Evolutionary conservation across 1,140 invertebrate species (phyloP), one percentile per base, ranked within the genome.

Genomic region (Drosophila santomea): DNA sequence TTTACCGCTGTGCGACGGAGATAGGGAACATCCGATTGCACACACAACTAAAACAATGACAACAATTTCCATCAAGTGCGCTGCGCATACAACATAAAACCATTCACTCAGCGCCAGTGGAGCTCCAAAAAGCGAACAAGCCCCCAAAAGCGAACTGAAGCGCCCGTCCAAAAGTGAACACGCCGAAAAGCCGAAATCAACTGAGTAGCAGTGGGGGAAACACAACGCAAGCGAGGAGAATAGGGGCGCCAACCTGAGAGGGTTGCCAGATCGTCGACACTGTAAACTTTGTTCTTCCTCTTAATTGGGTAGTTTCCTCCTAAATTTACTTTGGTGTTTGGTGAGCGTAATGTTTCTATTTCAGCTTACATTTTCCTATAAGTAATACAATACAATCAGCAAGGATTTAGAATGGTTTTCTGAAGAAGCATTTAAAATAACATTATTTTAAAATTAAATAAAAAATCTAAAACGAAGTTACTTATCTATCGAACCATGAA

Each of bases 41-140:
- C n/a, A 51, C n/a, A 54, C 78, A 74, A 79, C 67, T 62, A 73
- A 78, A 84, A 85, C 81, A 84, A 84, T 77, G 81, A 74, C 61
- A 67, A 84, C 61, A 76, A 74, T 85, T 77, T 61, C 36, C 25
- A 57, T 84, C 81, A 85, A 80, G 75, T 76, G 76, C 66, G 72
- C 80, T 83, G 80, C 75, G 75, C 80, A 83, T 68, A 63, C 71
- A 84, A 62, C 58, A 80, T 71, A 75, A 80, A 52, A 76, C 47
- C 47, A 56, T 51, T 44, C 59, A 57, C 75, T 52, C 58, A 64
- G 57, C 39, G 51, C 66, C 32, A 36, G 11, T 45, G 56, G 39
- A 35, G 55, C 23, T 11, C 61, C 47, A 45, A 20, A 39, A 20
- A 45, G 10, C 62, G 32, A 69, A 55, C 62, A 69, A 20, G 66